Percentiles rank a stretch among this genome's conserved stretches.
Conservation (phyloP, 2,113 vertebrate species). For the Axis porcinus region DNA sequence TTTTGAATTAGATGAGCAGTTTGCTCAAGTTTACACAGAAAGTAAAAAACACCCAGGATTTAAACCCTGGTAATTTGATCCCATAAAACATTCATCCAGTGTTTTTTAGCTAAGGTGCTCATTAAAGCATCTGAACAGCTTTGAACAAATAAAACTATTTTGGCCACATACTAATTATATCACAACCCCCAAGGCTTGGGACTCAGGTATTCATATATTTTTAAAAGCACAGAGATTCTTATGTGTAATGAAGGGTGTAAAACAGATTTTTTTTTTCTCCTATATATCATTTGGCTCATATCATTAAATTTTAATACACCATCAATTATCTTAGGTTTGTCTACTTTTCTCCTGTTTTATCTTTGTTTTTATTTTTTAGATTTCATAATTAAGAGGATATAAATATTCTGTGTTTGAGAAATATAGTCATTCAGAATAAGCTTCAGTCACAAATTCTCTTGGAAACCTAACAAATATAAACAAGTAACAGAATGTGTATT, state of each 20-base stretch:
- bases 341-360: neutral
- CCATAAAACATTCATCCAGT: neutral
- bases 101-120: neutral
- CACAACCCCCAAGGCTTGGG: neutral
- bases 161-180: neutral
- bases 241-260: accelerated
- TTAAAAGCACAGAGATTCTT: neutral
- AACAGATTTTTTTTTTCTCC: no score
- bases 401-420: neutral
- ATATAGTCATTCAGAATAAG: neutral
- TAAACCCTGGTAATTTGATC: neutral
- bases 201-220: neutral
- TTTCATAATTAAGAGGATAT: neutral
- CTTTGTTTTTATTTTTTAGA: neutral
- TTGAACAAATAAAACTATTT: neutral
- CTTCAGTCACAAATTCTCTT: neutral
- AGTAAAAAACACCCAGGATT: neutral
- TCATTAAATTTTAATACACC: neutral
- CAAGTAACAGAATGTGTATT: neutral
- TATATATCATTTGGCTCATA: neutral
- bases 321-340: neutral
- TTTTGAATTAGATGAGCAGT: neutral
- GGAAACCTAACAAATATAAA: neutral
- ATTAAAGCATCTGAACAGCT: neutral
- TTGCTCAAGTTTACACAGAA: neutral